Evolutionary conservation across 2,113 vertebrate genomes (phyloP), one percentile per base, ranked within the genome.

Genomic region (Gadus chalcogrammus): DNA sequence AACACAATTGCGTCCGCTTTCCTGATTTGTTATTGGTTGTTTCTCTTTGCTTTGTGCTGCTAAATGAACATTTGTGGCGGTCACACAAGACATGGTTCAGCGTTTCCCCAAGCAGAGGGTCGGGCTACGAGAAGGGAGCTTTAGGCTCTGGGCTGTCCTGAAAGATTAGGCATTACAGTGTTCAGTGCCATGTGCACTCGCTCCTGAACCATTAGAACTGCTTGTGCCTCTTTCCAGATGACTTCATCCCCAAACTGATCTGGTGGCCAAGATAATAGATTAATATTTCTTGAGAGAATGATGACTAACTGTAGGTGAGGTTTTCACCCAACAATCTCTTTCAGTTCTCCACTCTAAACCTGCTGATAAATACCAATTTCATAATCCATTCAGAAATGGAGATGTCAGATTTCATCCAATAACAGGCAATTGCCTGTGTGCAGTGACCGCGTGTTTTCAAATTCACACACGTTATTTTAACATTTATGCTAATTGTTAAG

Each of bases 241-340:
- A 91, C 88, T 92, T 92, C 89, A 89, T 86, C 83, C 78, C 86
- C 89, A 88, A 90, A 91, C 89, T 82, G 88, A 92, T 91, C 88
- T 79, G 79, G 87, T 85, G 82, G 88, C 83, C 87, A 88, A 84
- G 89, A 91, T 93, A 91, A 92, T 89, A 91, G 90, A 92, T 91
- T 92, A 91, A 92, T 92, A 90, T 93, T 92, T 91, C 90, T 93
- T 87, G 89, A 92, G 91, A 90, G 90, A 88, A 87, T 64, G 90
- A 91, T 93, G 91, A 87, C 90, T 92, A 91, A 92, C 91, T 67
- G 77, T 86, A 86, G 86, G 81, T 75, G 82, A 87, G 86, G 79
- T 84, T 85, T n/a, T n/a, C 81, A 85, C 73, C 74, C 81, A 80
- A 89, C 91, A 91, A 88, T 48, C 42, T 48, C 9, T 48, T 48